Conservation (phyloP, 2,797 vertebrate genomes). For the Pseudopleuronectes americanus region DNA sequence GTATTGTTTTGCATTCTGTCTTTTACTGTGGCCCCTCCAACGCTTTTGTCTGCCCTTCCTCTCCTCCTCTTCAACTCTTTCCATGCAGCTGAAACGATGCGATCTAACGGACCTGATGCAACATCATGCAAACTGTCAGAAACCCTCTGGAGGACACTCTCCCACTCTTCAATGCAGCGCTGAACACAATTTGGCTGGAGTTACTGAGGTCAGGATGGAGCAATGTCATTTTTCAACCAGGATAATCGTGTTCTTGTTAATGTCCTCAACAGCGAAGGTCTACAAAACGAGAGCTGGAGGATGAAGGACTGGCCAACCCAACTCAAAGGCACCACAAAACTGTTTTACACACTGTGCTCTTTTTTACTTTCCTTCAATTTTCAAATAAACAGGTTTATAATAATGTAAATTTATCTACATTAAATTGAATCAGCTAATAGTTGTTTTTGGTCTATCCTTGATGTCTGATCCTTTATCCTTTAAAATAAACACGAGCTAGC, state of each 20-base stretch:
- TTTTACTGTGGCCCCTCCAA: constrained; percentile 8
- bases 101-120: constrained; percentile 72
- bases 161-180: constrained; percentile 49
- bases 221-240: constrained; percentile 32
- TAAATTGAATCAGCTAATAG: background rate
- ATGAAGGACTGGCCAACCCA: too few relatives aligned
- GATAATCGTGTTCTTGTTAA: constrained; percentile 31
- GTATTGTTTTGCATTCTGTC: constrained; percentile 28
- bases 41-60: constrained; percentile 22
- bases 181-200: constrained; percentile 59
- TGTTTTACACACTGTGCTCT: too few relatives aligned
- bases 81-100: constrained; percentile 61
- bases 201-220: constrained; percentile 53
- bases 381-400: background rate
- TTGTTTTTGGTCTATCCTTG: background rate
- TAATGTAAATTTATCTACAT: background rate
- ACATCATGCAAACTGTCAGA: constrained; percentile 75
- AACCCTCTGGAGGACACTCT: constrained; percentile 59
- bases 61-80: constrained; percentile 44
- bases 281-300: constrained; percentile 9
- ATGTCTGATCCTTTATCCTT: too few relatives aligned
- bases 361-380: background rate
- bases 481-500: too few relatives aligned
- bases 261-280: background rate
- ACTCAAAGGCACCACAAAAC: too few relatives aligned